A percentile compares a stretch with the other conserved stretches of the same genome.
These are phyloP conservation scores for Menidia menidia DNA, from an alignment of 2,797 vertebrate species.

Conservation along the genomic window DNA sequence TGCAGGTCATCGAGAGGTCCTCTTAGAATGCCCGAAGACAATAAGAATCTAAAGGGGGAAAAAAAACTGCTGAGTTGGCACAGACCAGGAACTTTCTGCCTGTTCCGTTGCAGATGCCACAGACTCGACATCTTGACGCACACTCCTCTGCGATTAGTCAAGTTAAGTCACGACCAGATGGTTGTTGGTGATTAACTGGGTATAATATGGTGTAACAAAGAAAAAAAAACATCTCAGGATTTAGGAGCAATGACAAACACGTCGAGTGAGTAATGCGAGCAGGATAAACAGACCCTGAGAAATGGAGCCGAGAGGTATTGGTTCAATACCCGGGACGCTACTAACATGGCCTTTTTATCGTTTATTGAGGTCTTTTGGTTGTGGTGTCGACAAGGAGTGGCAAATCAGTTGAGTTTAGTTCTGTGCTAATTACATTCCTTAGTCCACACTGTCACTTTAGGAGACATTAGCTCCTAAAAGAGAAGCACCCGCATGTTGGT, in stretches of 20 bases:
- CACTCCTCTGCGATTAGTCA: conserved; percentile 28
- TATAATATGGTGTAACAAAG: conserved; percentile 47
- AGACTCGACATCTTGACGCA: conserved; percentile 2
- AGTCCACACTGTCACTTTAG: background rate
- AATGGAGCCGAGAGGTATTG: conserved; percentile 6
- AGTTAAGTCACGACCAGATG: conserved; percentile 42
- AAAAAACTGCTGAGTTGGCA: too few relatives aligned
- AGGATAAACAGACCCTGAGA: conserved; percentile 20
- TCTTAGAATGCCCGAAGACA: background rate
- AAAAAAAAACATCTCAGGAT: conserved; percentile 26
- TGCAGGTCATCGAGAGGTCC: background rate
- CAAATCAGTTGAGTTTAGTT: background rate
- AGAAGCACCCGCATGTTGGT: background rate
- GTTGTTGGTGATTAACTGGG: conserved; percentile 53
- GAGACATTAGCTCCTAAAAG: conserved; percentile 1
- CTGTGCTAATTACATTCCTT: background rate
- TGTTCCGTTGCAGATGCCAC: conserved; percentile 3
- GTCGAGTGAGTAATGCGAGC: conserved; percentile 24
- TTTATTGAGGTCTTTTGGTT: conserved; percentile 2
- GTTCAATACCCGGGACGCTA: background rate
- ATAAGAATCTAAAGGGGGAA: too few relatives aligned
- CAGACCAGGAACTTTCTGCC: background rate
- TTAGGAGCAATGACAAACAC: conserved; percentile 36
- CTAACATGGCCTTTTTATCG: background rate
- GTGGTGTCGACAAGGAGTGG: too few relatives aligned